A percentile compares a stretch with the other conserved stretches of the same genome.
phyloP scores from a whole-genome alignment of 2,113 vertebrate genomes.

The Mastomys coucha region DNA sequence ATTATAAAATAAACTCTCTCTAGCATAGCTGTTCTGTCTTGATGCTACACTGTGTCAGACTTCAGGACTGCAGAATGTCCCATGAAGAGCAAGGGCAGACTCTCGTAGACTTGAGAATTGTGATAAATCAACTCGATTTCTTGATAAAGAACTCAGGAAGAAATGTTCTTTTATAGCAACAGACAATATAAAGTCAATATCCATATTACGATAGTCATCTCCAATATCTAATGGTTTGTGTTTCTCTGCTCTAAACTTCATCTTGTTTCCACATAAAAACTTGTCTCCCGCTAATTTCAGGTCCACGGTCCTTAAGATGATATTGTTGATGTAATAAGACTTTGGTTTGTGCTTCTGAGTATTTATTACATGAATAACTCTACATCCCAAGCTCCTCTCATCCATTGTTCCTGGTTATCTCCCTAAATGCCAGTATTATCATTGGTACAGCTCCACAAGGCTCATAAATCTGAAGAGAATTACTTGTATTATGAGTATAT shows the following conservation, averaged over 20 bases:
- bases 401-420: not conserved
- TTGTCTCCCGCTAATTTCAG: not conserved
- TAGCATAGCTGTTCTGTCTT: not conserved
- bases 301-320: not conserved
- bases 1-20: not conserved
- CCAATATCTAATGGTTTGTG: not conserved
- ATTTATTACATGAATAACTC: not conserved
- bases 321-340: not conserved
- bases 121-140: not conserved
- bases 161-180: not conserved
- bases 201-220: not conserved
- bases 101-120: not conserved
- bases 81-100: not conserved
- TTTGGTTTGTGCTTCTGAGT: not conserved
- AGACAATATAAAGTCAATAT: not conserved
- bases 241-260: not conserved
- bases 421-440: not conserved
- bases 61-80: not conserved
- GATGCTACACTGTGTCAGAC: not conserved
- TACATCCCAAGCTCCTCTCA: not conserved
- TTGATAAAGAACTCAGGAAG: not conserved
- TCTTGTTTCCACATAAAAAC: constrained; percentile 17
- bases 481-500: not conserved
- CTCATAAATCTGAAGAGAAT: not conserved
- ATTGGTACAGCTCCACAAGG: not conserved